phyloP scores from a whole-genome alignment of 2,888 invertebrate genomes.

The Ochropacha duplaris region DNA sequence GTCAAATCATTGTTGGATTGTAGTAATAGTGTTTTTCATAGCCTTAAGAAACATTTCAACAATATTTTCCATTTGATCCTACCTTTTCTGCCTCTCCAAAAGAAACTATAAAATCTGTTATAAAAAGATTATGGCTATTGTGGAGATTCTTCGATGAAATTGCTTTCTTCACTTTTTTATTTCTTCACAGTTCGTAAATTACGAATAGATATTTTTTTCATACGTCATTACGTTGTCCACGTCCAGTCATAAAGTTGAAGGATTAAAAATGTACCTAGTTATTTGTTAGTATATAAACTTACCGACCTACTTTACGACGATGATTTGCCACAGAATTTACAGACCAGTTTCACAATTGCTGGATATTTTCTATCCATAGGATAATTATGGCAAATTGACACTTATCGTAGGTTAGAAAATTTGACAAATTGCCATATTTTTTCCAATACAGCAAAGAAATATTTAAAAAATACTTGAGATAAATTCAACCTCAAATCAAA shows the following conservation, averaged over 20 bases:
- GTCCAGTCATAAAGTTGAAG: not conserved
- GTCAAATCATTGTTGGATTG: no score
- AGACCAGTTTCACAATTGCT: not conserved
- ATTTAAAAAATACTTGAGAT: no score
- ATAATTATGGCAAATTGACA: no score
- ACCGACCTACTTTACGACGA: not conserved
- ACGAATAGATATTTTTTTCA: not conserved
- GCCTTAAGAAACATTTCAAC: no score
- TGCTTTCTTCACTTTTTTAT: not conserved
- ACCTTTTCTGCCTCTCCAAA: not conserved
- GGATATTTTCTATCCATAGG: no score
- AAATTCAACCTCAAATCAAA: no score
- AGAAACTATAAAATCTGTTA: not conserved
- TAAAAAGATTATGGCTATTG: not conserved
- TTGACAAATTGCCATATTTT: no score
- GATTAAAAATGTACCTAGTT: not conserved
- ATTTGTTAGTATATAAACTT: no score
- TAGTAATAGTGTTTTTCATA: no score
- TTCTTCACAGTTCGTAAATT: conserved; percentile 1
- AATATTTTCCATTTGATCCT: no score
- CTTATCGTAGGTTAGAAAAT: no score
- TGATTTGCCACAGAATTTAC: not conserved
- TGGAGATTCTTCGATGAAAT: not conserved
- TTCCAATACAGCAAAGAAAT: no score
- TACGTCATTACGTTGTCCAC: not conserved